phyloP scores from a whole-genome alignment of 2,888 invertebrate genomes.

The Magallana nippona region DNA sequence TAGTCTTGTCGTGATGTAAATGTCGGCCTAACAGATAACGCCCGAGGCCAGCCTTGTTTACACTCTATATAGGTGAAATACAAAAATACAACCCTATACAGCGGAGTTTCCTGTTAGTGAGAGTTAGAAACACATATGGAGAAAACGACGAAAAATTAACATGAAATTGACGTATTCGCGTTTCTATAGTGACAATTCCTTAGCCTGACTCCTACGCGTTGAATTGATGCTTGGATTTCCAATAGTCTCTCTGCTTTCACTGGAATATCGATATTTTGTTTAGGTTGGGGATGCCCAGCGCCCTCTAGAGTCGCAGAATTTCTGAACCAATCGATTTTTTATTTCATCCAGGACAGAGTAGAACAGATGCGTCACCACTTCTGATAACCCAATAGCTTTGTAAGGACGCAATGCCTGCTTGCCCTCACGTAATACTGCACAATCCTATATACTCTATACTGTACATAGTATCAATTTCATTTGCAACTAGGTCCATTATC shows the following conservation, averaged over 20 bases:
- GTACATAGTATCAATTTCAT: too few relatives aligned
- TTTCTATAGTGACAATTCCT: conserved; percentile 23
- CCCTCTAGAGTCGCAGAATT: conserved; percentile 5
- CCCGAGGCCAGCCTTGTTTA: too few relatives aligned
- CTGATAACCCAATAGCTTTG: neutral
- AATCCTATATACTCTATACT: too few relatives aligned
- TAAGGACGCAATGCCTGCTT: too few relatives aligned
- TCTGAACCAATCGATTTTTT: neutral
- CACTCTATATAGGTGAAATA: too few relatives aligned
- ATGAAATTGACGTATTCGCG: conserved; percentile 2
- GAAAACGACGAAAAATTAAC: neutral
- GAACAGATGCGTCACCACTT: conserved; percentile 9
- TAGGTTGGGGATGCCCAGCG: neutral
- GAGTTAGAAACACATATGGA: neutral
- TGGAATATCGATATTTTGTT: neutral
- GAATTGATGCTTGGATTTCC: neutral
- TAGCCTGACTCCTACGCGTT: neutral
- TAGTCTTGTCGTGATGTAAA: neutral
- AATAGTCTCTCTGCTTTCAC: neutral
- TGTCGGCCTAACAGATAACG: too few relatives aligned
- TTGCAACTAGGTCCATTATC: too few relatives aligned
- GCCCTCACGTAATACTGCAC: too few relatives aligned
- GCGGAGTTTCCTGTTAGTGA: neutral
- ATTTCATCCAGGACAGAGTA: neutral
- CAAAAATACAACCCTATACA: too few relatives aligned